These are phyloP conservation scores for Myiozetetes cayanensis DNA, from an alignment of 2,113 vertebrate genomes.

Conservation along the genomic window DNA sequence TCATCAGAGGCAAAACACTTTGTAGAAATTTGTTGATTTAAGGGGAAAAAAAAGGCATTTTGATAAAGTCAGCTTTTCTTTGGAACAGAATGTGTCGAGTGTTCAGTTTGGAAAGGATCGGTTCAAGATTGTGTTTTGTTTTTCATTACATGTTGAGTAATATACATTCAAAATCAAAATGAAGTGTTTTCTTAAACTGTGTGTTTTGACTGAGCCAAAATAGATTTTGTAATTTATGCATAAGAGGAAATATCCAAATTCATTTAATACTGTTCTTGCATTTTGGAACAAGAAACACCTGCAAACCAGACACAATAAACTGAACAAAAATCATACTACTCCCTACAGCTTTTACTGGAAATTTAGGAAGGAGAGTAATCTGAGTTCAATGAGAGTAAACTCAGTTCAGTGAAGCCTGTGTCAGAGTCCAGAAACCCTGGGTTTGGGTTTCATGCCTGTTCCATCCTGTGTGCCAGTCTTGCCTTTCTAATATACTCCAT, in stretches of 20 bases:
- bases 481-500: neutral
- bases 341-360: neutral
- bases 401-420: neutral
- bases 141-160: slow-evolving; percentile 58
- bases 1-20: slow-evolving; percentile 56
- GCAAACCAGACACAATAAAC: neutral
- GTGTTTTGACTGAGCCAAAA: slow-evolving; percentile 48
- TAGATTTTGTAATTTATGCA: slow-evolving; percentile 31
- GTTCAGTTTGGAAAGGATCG: slow-evolving; percentile 20
- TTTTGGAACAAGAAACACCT: neutral
- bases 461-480: neutral
- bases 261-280: neutral
- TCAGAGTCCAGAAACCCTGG: neutral
- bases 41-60: neutral
- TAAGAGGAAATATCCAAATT: slow-evolving; percentile 5
- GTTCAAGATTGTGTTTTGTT: slow-evolving; percentile 54
- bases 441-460: neutral
- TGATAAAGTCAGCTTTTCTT: slow-evolving; percentile 63
- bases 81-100: slow-evolving; percentile 43
- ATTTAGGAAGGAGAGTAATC: neutral
- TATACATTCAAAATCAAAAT: slow-evolving; percentile 58
- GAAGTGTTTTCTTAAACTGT: slow-evolving; percentile 52
- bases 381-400: neutral
- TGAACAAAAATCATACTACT: neutral
- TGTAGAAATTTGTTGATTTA: slow-evolving; percentile 52